Conservation (phyloP, 1,140 invertebrate species). For the Saccostrea glomerata region DNA sequence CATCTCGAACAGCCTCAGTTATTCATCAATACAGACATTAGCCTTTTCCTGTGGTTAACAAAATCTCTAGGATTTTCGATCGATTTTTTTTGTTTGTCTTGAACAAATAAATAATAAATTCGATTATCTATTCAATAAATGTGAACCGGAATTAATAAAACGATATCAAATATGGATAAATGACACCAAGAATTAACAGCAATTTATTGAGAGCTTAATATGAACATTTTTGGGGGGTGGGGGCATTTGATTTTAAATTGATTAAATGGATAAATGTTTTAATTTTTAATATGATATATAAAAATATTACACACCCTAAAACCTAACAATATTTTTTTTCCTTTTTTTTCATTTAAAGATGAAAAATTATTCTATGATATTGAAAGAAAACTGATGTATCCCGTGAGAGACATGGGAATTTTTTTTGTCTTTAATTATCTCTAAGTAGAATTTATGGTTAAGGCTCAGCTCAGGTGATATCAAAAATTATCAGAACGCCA, state of each 20-base stretch:
- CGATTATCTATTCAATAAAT: slow-evolving; percentile 3
- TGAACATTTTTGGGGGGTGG: neutral
- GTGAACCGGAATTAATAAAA: neutral
- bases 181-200: neutral
- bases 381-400: neutral
- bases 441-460: slow-evolving; percentile 24
- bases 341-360: neutral
- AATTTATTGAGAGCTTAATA: neutral
- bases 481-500: slow-evolving; percentile 24
- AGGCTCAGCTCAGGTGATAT: slow-evolving; percentile 17
- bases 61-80: neutral
- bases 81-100: neutral
- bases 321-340: neutral
- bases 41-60: neutral
- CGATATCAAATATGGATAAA: neutral
- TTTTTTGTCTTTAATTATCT: slow-evolving; percentile 17
- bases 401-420: neutral
- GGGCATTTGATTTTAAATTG: too few relatives aligned
- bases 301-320: too few relatives aligned
- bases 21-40: too few relatives aligned
- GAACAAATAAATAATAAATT: neutral
- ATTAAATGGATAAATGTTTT: too few relatives aligned
- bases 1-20: neutral
- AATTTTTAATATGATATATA: too few relatives aligned
- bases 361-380: neutral